Percentiles rank a stretch among this genome's conserved stretches.
These are phyloP conservation scores for Orthochromis indermauri DNA, from an alignment of 2,113 vertebrate species.

Conservation along the genomic window DNA sequence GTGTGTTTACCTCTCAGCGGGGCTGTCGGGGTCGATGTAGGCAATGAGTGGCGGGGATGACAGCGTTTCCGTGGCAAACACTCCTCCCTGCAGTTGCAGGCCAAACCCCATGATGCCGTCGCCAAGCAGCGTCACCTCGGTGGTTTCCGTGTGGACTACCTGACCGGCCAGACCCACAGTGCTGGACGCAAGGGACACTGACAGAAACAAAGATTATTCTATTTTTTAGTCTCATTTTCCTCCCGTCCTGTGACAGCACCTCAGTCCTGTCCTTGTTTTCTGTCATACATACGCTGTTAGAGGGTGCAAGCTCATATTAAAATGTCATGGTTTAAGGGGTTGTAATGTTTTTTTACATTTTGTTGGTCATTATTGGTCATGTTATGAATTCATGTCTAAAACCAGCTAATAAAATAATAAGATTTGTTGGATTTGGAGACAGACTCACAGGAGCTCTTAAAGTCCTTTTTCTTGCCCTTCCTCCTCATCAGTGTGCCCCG, in stretches of 20 bases:
- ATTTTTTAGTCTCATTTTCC: background rate
- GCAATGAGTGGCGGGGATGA: conserved; percentile 97
- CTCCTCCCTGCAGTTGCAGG: conserved; percentile 94
- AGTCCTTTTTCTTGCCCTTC: conserved; percentile 96
- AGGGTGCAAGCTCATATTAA: background rate
- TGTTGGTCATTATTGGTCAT: background rate
- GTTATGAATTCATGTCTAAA: background rate
- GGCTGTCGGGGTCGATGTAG: conserved; percentile 95
- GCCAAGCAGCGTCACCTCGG: conserved; percentile 86
- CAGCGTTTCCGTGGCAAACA: conserved; percentile 94
- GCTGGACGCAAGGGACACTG: conserved; percentile 96
- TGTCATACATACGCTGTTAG: background rate
- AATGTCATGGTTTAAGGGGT: background rate
- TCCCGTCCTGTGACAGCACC: background rate
- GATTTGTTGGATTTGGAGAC: background rate
- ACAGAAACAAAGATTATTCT: background rate
- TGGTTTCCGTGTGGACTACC: conserved; percentile 97
- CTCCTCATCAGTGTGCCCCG: conserved; percentile 93
- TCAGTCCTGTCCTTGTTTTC: background rate
- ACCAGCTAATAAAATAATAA: background rate
- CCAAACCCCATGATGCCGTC: conserved; percentile 93
- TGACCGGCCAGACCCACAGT: conserved; percentile 93
- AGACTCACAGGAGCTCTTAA: conserved; percentile 94
- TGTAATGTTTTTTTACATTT: background rate
- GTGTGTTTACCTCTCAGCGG: conserved; percentile 82